These are phyloP conservation scores for Gallinago nigripennis DNA, from an alignment of 2,797 vertebrate species.

Conservation along the genomic window DNA sequence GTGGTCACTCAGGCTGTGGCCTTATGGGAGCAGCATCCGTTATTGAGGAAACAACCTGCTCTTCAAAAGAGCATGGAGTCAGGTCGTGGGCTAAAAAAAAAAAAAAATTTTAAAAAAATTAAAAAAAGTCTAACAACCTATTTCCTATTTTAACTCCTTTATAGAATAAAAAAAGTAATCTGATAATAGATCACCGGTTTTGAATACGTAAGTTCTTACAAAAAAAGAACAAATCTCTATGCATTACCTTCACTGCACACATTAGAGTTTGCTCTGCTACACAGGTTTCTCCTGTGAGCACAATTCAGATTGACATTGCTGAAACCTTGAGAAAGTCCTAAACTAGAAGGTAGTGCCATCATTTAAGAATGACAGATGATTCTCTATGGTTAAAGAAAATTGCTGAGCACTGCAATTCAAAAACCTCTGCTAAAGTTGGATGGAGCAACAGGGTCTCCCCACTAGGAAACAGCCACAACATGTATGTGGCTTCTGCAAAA, in stretches of 20 bases:
- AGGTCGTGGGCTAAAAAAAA: not conserved
- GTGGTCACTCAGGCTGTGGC: not conserved
- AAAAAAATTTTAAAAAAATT: not conserved
- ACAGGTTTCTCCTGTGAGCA: not conserved
- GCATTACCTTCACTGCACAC: not conserved
- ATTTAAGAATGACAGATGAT: conserved; percentile 40
- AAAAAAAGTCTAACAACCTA: not conserved
- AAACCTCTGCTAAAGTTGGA: not conserved
- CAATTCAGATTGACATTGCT: not conserved
- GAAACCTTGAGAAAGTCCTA: conserved; percentile 40
- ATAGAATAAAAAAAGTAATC: not conserved
- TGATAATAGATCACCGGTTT: not conserved
- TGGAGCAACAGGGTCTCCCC: not conserved
- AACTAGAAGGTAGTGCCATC: not conserved
- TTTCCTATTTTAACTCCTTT: not conserved
- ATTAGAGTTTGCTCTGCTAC: not conserved
- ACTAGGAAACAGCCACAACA: not conserved
- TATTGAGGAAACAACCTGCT: not conserved
- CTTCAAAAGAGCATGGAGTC: not conserved
- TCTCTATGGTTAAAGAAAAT: not conserved
- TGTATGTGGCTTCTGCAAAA: not conserved
- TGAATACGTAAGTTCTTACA: not conserved
- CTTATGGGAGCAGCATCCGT: not conserved
- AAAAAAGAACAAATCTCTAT: not conserved
- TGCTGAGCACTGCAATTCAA: conserved; percentile 17